Conservation (phyloP, 2,113 vertebrate species). For the Dasyurus viverrinus region DNA sequence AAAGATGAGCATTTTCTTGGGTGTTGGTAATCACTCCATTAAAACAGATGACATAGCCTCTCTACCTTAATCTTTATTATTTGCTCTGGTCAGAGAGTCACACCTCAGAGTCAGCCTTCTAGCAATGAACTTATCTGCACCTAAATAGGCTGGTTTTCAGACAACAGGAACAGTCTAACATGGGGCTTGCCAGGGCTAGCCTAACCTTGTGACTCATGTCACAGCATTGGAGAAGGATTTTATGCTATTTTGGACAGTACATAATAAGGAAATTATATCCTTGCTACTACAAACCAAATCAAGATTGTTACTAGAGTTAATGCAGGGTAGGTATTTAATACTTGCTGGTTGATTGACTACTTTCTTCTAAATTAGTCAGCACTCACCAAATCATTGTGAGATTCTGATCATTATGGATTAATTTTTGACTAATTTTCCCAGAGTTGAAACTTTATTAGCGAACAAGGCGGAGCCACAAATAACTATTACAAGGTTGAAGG, state of each 20-base stretch:
- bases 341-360: neutral
- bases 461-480: neutral
- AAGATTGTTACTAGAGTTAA: neutral
- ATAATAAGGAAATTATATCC: neutral
- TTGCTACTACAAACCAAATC: neutral
- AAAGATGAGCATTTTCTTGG: neutral
- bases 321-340: neutral
- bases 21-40: neutral
- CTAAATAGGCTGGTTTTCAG: neutral
- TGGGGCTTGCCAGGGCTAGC: neutral
- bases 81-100: neutral
- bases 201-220: neutral
- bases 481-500: neutral
- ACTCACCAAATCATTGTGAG: neutral
- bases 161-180: neutral
- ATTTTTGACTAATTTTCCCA: neutral
- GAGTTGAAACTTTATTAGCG: neutral
- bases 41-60: neutral
- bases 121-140: neutral
- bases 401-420: slow-evolving; percentile 11
- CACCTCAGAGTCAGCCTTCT: neutral
- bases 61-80: neutral
- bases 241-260: neutral
- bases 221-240: neutral
- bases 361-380: neutral